Evolutionary conservation across 2,113 vertebrate genomes (phyloP), one percentile per base, ranked within the genome.

Genomic region (Malurus melanocephalus): DNA sequence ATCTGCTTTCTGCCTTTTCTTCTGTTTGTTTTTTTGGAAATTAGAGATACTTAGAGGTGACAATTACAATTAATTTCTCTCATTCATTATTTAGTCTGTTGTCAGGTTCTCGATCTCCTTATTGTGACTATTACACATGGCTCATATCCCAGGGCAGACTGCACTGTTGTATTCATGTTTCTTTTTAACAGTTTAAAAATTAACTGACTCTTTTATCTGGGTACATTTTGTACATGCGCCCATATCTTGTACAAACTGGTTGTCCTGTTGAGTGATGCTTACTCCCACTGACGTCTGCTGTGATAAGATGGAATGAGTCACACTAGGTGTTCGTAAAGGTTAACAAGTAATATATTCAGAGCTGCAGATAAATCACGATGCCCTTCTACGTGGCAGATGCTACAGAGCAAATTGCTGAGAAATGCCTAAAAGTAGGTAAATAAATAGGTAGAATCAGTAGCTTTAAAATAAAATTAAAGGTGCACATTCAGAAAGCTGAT

Each of bases 251-350:
- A 90, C 82, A 93, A 96, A 89, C 84, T 77, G 67, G 80, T 90
- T 82, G 88, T 95, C 88, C 91, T 88, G 80, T 93, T 92, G 92
- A 95, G 62, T 92, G 90, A 94, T 93, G 85, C 84, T 93, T 93
- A 89, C 95, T 93, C 91, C 95, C 92, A 94, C 91, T 94, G 85
- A 92, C 26, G 82, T 94, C 92, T 94, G 88, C 92, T 95, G 89
- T 87, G 91, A 95, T 93, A 94, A 96, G 89, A 94, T 46, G 42
- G 89, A 93, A 95, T 96, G 94, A 95, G 86, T 96, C 95, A 96
- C 46, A 72, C 88, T 90, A 94, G 90, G 95, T 96, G 95, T 93
- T 94, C 33, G 56, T 91, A 95, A 96, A 96, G 95, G 91, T 96
- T 96, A 96, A 93, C 88, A 93, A 95, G 82, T 90, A 94, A 94